Base-by-base conservation (phyloP, 2,113 vertebrate genomes). In the Pterocles orientalis region DNA sequence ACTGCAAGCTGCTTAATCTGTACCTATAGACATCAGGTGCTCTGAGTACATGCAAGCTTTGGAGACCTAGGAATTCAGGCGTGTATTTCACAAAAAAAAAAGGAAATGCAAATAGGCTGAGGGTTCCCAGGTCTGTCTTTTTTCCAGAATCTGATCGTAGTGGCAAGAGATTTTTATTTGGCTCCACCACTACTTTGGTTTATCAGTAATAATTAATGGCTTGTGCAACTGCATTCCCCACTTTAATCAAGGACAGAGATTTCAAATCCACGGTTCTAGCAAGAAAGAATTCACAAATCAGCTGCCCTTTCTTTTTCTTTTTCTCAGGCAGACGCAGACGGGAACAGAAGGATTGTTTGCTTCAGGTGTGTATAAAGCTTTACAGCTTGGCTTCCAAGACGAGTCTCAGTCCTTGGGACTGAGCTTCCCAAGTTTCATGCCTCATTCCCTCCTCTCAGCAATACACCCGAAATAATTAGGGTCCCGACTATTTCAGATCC, bases 171-270 rank as follows among this genome's bases (percentile, higher is more conserved):
- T 84, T 91, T 86, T 86, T 82, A 58, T 79, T 94, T 89, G 86
- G 57, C 56, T 93, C 53, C 21, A 7, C 68, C 64, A 4, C 57
- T 87, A 20, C 66, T 86, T 95, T 7, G 18, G 61, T 79, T 92
- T 94, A 94, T 94, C 81, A 65, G 83, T 92, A 94, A 92, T 94
- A 94, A 95, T 97, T 95, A 94, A 94, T 87, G 66, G 75, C 62
- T 76, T 77, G 62, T 94, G 77, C 58, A 82, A 70, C 69, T 85
- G 90, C 88, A 92, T 96, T 96, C 90, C 61, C 53, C 72, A 71
- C 45, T 87, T 84, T 75, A 91, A 89, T 94, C 80, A 85, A 89
- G 53, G 72, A 76, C 14, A 76, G 53, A 47, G 80, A 72, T 76
- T 92, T 95, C 45, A 72, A 76, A 88, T 71, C 60, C 87, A 72